Base-by-base conservation (phyloP, 2,888 invertebrate genomes). In the Oxyscelio sp. region DNA sequence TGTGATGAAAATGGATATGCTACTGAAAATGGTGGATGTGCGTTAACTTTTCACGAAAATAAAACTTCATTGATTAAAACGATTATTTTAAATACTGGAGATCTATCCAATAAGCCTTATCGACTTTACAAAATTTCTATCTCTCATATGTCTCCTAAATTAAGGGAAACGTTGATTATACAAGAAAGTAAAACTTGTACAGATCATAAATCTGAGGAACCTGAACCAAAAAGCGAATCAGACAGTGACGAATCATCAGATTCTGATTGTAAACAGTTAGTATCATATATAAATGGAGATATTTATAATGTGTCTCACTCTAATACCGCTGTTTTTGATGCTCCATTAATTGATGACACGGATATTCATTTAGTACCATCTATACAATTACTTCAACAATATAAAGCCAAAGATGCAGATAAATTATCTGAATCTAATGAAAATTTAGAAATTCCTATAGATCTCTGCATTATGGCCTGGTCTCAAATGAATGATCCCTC, bases 391-490 rank as follows among this genome's bases (percentile, higher is more conserved):
- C 24, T 82, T 4, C 17, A 40, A 79, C n/a, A 79, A 9, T 27
- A 73, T 48, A 63, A 22, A 22, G 31, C 5, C 8, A 74, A 63
- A 65, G 31, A 48, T 21, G 31, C n/a, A 13, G 13, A 22, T 45
- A 4, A 5, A 0, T 13, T 5, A 4, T 6, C 45, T n/a, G 31
- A 59, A 71, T 15, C 82, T 34, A 15, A 89, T 79, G 21, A 74
- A 85, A 5, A 89, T 2, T 17, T 92, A 0, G 61, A 79, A 0
- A 88, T 88, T n/a, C 89, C 93, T 0, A 65, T 94, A 15, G 93
- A 93, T 79, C 87, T 94, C 24, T 93, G 93, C 63, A 75, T 93
- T 1, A 92, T 94, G 82, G 93, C 94, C 0, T 94, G 94, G 94
- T 90, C 93, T 0, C 88, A 91, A 59, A 90, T 94, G 48, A 92